phyloP scores from a whole-genome alignment of 2,888 invertebrate genomes.

The Pyrrhosoma nymphula region DNA sequence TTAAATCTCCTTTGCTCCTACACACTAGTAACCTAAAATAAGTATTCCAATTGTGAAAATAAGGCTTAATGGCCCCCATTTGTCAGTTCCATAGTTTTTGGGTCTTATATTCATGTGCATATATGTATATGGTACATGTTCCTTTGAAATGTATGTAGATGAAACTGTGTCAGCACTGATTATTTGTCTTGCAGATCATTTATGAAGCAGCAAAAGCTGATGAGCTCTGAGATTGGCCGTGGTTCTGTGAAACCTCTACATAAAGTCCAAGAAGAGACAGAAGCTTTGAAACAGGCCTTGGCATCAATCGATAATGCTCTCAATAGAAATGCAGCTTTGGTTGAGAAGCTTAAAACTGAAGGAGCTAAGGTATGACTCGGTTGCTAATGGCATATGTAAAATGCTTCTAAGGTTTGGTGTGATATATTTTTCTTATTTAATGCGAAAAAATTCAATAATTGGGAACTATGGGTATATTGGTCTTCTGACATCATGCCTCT shows the following conservation, averaged over 20 bases:
- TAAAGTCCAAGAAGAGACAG: slow-evolving; percentile 84
- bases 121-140: too few species aligned
- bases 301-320: slow-evolving; percentile 83
- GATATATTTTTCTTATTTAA: too few species aligned
- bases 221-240: slow-evolving; percentile 90
- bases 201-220: slow-evolving; percentile 91
- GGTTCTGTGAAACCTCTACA: slow-evolving; percentile 83
- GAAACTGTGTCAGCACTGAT: too few species aligned
- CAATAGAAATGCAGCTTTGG: slow-evolving; percentile 81
- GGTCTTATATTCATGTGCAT: too few species aligned
- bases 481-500: not conserved
- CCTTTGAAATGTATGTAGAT: too few species aligned
- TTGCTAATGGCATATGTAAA: not conserved
- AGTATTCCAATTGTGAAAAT: too few species aligned
- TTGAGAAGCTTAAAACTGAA: slow-evolving; percentile 85
- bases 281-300: slow-evolving; percentile 81
- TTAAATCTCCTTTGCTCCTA: too few species aligned
- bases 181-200: slow-evolving; percentile 80
- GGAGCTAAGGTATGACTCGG: slow-evolving; percentile 82
- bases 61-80: too few species aligned
- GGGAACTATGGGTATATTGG: not conserved
- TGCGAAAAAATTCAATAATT: slow-evolving; percentile 35
- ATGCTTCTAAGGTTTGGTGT: too few species aligned
- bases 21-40: too few species aligned
- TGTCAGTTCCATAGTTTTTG: too few species aligned